Evolutionary conservation across 2,797 vertebrate genomes (phyloP).

Genomic region (Muscicapa striata): DNA sequence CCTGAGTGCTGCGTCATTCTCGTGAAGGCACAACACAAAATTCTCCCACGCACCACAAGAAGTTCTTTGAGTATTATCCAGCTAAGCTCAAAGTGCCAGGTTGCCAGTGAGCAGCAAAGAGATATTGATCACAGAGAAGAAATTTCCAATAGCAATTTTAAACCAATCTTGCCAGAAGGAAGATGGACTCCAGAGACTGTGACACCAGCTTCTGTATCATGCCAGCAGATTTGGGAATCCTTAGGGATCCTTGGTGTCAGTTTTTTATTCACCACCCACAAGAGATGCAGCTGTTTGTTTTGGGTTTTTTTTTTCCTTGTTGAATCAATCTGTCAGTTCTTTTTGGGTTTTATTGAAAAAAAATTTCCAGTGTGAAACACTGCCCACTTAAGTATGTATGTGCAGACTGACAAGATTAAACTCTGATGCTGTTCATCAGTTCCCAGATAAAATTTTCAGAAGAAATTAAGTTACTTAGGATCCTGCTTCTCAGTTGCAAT

Average conservation of each 20-base stretch:
- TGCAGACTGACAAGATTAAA: not conserved
- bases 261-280: not conserved
- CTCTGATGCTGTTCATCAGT: not conserved
- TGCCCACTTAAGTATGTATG: not conserved
- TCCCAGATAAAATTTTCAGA: not conserved
- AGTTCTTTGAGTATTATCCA: not conserved
- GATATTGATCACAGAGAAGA: not conserved
- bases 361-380: not conserved
- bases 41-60: not conserved
- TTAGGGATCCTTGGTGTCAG: not conserved
- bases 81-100: not conserved
- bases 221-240: not conserved
- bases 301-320: not conserved
- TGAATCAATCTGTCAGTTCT: not conserved
- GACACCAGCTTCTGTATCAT: not conserved
- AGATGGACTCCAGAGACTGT: not conserved
- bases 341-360: not conserved
- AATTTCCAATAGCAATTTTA: not conserved
- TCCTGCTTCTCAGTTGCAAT: not conserved
- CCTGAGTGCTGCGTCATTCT: rapidly evolving
- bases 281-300: not conserved
- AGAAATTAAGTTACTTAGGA: not conserved
- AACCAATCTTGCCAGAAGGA: not conserved
- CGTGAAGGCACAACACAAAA: not conserved
- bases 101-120: not conserved